These are phyloP conservation scores for Anas platyrhynchos DNA, from an alignment of 2,113 vertebrate genomes.

Conservation along the genomic window DNA sequence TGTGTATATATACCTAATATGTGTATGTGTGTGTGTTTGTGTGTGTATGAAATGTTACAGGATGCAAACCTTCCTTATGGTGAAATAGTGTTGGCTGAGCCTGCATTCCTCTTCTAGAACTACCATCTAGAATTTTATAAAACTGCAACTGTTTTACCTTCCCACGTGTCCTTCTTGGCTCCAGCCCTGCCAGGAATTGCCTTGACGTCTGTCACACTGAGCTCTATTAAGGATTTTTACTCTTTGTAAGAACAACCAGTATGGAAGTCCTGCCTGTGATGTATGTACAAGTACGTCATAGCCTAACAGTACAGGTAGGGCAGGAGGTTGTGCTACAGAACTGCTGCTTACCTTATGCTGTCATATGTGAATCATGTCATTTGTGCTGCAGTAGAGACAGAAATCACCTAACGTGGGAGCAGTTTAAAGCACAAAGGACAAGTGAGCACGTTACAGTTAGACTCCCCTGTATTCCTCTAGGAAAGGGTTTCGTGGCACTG, in stretches of 20 bases:
- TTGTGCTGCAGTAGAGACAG: background rate
- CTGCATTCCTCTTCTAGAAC: background rate
- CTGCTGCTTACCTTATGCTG: accelerated
- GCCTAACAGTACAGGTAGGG: background rate
- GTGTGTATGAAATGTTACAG: background rate
- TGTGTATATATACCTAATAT: background rate
- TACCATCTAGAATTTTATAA: background rate
- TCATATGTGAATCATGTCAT: background rate
- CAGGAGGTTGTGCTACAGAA: background rate
- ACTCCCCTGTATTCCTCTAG: background rate
- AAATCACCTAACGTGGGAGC: background rate
- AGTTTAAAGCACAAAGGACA: background rate
- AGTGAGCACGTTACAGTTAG: background rate
- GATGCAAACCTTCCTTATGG: background rate
- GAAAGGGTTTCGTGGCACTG: background rate
- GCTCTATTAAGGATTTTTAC: background rate
- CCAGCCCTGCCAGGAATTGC: background rate
- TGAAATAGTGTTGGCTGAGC: background rate
- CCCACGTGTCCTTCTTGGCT: background rate
- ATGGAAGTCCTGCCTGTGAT: background rate
- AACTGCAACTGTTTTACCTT: background rate
- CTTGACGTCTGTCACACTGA: background rate
- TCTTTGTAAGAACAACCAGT: background rate
- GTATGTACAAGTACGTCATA: background rate
- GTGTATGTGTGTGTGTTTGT: background rate